phyloP scores from a whole-genome alignment of 2,888 invertebrate species.

The Prosapia bicincta region DNA sequence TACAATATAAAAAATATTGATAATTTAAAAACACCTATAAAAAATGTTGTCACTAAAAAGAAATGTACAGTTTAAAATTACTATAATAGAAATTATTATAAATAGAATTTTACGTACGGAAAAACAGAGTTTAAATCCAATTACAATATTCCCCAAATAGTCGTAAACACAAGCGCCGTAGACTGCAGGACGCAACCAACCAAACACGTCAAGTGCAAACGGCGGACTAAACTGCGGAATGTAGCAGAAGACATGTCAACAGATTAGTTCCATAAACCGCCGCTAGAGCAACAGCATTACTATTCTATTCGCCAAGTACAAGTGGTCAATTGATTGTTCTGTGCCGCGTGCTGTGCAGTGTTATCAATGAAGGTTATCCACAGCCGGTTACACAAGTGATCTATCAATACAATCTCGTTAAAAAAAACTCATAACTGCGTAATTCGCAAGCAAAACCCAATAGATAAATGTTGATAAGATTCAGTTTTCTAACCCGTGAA shows the following conservation, averaged over 20 bases:
- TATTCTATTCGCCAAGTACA: not conserved
- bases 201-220: not conserved
- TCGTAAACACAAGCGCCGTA: not conserved
- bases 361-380: not conserved
- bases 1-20: no score
- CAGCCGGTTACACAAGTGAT: not conserved
- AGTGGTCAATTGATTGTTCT: not conserved
- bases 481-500: not conserved
- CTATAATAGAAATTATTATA: no score
- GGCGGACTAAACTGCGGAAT: not conserved
- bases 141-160: not conserved
- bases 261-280: not conserved
- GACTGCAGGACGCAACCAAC: not conserved
- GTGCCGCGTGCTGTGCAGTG: not conserved
- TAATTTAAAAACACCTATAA: no score
- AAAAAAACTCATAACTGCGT: not conserved
- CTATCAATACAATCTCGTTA: not conserved
- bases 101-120: not conserved
- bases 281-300: not conserved
- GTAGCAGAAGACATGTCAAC: not conserved
- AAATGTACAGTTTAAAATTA: no score
- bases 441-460: no score
- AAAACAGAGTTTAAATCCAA: not conserved
- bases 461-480: no score
- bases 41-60: no score